Evolutionary conservation across 2,113 vertebrate genomes (phyloP).

Genomic region (Amphilophus citrinellus): DNA sequence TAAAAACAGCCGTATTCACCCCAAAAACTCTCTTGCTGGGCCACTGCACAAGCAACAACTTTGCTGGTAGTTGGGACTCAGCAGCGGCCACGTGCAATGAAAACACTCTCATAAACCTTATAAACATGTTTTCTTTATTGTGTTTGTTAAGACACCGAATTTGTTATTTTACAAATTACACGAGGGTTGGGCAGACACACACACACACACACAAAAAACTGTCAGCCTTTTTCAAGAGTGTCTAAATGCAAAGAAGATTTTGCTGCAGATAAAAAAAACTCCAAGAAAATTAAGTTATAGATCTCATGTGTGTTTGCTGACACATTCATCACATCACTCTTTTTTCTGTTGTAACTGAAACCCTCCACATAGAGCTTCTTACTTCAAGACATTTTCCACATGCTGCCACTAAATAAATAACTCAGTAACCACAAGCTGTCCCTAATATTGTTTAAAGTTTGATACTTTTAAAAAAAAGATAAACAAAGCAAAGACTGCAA

Average conservation of each 20-base stretch:
- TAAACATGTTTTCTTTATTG: neutral
- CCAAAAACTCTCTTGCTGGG: slow-evolving; percentile 48
- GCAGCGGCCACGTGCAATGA: neutral
- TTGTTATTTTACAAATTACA: neutral
- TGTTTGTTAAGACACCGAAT: slow-evolving; percentile 2
- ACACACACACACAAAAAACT: neutral
- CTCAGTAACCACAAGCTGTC: neutral
- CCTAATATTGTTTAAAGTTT: neutral
- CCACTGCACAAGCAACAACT: neutral
- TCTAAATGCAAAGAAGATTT: too few species aligned
- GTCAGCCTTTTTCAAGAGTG: too few species aligned
- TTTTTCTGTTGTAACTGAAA: slow-evolving; percentile 19
- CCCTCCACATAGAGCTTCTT: neutral
- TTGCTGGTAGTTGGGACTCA: neutral
- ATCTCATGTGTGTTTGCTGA: neutral
- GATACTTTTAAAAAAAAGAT: too few species aligned
- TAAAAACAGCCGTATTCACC: slow-evolving; percentile 52
- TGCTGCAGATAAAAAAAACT: too few species aligned
- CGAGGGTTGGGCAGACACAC: neutral
- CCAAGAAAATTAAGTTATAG: too few species aligned
- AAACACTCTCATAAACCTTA: neutral
- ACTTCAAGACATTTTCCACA: slow-evolving; percentile 20
- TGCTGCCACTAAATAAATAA: neutral
- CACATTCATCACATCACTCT: neutral
- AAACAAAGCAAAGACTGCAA: too few species aligned